Evolutionary conservation across 2,888 invertebrate genomes (phyloP).

Genomic region (Aelia acuminata): DNA sequence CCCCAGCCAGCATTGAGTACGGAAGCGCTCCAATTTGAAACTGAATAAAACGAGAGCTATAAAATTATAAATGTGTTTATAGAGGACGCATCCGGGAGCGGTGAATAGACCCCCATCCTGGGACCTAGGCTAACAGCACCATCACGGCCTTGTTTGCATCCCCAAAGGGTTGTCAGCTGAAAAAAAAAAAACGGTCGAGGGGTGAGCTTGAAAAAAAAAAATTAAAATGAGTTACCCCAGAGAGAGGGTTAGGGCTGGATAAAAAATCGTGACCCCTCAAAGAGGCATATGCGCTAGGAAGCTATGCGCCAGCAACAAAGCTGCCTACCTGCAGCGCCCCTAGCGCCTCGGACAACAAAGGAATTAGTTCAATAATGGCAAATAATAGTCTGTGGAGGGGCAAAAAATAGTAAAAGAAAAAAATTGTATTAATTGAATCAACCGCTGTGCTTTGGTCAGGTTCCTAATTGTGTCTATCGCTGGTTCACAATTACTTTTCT

Average conservation of each 20-base stretch:
- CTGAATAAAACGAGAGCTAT: conserved; percentile 54
- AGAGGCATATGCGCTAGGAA: conserved; percentile 50
- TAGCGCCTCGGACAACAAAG: conserved; percentile 51
- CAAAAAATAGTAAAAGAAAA: conserved; percentile 40
- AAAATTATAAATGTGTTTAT: conserved; percentile 59
- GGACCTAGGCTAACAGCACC: conserved; percentile 38
- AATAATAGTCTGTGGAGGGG: conserved; percentile 29
- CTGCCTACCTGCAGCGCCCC: conserved; percentile 47
- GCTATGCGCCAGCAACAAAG: conserved; percentile 38
- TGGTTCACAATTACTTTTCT: conserved; percentile 4
- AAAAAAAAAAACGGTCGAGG: conserved; percentile 57
- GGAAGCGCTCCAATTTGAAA: conserved; percentile 57
- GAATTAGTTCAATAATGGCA: conserved; percentile 57
- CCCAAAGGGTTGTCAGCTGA: conserved; percentile 56
- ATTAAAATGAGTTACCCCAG: conserved; percentile 59
- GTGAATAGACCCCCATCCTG: conserved; percentile 54
- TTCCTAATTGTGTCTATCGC: conserved; percentile 38
- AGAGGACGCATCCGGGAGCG: conserved; percentile 34
- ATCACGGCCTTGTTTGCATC: conserved; percentile 58
- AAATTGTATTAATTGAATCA: conserved; percentile 58
- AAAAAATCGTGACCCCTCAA: conserved; percentile 46
- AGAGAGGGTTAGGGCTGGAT: conserved; percentile 50
- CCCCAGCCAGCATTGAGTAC: background rate
- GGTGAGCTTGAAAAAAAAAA: conserved; percentile 55
- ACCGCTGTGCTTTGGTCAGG: conserved; percentile 54